Evolutionary conservation across 1,140 invertebrate genomes (phyloP).

Genomic region (Eriosoma lanigerum): DNA sequence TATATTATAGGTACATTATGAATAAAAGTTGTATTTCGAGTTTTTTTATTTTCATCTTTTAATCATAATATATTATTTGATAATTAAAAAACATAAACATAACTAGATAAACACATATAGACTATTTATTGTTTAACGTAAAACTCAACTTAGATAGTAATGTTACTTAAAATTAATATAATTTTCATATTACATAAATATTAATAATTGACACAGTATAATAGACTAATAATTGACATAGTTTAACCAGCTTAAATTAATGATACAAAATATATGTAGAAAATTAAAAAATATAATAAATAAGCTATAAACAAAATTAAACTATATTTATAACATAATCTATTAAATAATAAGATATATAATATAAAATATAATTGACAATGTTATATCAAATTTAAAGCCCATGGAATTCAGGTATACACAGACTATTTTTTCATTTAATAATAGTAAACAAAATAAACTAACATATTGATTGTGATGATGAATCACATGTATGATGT

Average conservation of each 20-base stretch:
- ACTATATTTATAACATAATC: slow-evolving; percentile 29
- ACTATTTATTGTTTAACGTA: neutral
- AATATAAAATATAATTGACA: slow-evolving; percentile 38
- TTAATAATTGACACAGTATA: slow-evolving; percentile 26
- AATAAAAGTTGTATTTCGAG: too few species aligned
- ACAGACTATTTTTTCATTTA: too few species aligned
- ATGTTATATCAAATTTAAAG: neutral
- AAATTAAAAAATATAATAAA: neutral
- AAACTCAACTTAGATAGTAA: slow-evolving; percentile 8
- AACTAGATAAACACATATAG: too few species aligned
- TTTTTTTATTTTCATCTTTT: too few species aligned
- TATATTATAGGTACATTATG: too few species aligned
- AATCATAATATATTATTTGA: too few species aligned
- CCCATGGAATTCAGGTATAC: too few species aligned
- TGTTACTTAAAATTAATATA: neutral
- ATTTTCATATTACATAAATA: neutral
- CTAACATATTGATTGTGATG: too few species aligned
- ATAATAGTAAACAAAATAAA: too few species aligned
- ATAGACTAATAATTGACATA: slow-evolving; percentile 33
- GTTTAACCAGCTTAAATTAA: neutral
- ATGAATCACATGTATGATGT: neutral
- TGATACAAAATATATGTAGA: neutral
- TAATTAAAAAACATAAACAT: too few species aligned
- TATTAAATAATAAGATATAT: slow-evolving; percentile 15
- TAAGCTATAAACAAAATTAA: slow-evolving; percentile 14